These are phyloP conservation scores for Lithobates sylvaticus DNA, from an alignment of 2,797 vertebrate genomes.

Conservation along the genomic window DNA sequence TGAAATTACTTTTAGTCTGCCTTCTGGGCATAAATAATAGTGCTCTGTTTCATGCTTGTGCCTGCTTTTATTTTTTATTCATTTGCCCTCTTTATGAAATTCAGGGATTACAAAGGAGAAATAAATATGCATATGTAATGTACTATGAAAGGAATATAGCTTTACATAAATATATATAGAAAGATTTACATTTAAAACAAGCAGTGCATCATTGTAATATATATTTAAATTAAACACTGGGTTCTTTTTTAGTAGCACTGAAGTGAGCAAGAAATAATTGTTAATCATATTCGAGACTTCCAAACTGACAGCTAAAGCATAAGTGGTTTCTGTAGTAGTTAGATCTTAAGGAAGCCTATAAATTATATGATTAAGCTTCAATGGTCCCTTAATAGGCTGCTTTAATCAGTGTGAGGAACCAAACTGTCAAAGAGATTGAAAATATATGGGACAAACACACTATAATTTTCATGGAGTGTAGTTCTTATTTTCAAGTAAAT, in stretches of 20 bases:
- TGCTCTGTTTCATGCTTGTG: constrained; percentile 22
- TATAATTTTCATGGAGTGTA: constrained; percentile 60
- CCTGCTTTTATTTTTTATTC: constrained; percentile 27
- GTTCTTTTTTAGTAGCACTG: constrained; percentile 22
- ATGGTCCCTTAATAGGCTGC: constrained; percentile 59
- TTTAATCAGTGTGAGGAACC: constrained; percentile 54
- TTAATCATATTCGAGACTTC: constrained; percentile 47
- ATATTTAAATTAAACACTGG: constrained; percentile 49
- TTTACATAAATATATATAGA: constrained; percentile 54
- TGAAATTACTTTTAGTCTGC: constrained; percentile 50
- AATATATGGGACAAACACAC: constrained; percentile 60
- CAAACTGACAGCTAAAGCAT: constrained; percentile 55
- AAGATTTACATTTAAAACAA: constrained; percentile 54
- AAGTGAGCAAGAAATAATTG: constrained; percentile 47
- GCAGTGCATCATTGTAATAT: constrained; percentile 34
- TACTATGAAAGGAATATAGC: constrained; percentile 27
- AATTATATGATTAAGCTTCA: constrained; percentile 60
- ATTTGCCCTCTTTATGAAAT: constrained; percentile 41
- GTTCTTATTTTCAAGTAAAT: constrained; percentile 62
- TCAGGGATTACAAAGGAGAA: constrained; percentile 39
- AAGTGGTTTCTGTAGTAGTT: constrained; percentile 61
- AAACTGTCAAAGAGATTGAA: constrained; percentile 57
- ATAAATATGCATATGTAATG: constrained; percentile 48
- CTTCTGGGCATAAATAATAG: constrained; percentile 40
- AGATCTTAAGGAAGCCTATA: constrained; percentile 57